Conservation (phyloP, 2,113 vertebrate genomes). For the Brachionichthys hirsutus region DNA sequence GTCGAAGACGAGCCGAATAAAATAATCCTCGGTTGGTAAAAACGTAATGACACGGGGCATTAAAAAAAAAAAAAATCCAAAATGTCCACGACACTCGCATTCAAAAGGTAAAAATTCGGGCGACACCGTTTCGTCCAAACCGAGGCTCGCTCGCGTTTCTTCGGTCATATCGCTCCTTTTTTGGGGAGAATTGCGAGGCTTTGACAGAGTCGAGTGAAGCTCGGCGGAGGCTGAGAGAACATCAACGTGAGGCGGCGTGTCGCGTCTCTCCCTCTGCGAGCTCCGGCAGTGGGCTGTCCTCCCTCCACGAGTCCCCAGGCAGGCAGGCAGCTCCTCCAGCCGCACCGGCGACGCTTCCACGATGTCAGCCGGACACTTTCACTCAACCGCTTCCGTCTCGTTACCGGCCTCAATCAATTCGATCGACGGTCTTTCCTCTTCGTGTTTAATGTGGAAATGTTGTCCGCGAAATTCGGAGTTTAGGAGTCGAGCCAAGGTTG, state of each 20-base stretch:
- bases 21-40: neutral
- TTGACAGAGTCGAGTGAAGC: slow-evolving; percentile 15
- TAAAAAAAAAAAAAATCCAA: slow-evolving; percentile 63
- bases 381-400: neutral
- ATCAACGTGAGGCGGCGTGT: slow-evolving; percentile 23
- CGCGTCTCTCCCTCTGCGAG: slow-evolving; percentile 39
- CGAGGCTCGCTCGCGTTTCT: slow-evolving; percentile 66
- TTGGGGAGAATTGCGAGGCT: slow-evolving; percentile 10
- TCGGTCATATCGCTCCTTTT: slow-evolving; percentile 52
- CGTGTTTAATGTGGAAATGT: neutral
- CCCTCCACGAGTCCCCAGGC: slow-evolving; percentile 50
- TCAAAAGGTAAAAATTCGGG: slow-evolving; percentile 68
- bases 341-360: slow-evolving; percentile 37
- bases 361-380: slow-evolving; percentile 14
- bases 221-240: slow-evolving; percentile 27
- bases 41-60: slow-evolving; percentile 32
- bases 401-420: neutral
- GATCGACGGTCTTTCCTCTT: neutral
- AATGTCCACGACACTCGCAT: slow-evolving; percentile 77
- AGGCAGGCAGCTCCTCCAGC: too few species aligned
- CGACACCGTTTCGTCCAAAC: slow-evolving; percentile 51
- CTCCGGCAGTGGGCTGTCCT: slow-evolving; percentile 32
- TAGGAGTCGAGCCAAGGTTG: neutral
- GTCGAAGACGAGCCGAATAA: neutral
- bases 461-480: neutral